Evolutionary conservation across 2,888 invertebrate species (phyloP), one percentile per base, ranked within the genome.

Genomic region (Vannuccia rotundouncinata): DNA sequence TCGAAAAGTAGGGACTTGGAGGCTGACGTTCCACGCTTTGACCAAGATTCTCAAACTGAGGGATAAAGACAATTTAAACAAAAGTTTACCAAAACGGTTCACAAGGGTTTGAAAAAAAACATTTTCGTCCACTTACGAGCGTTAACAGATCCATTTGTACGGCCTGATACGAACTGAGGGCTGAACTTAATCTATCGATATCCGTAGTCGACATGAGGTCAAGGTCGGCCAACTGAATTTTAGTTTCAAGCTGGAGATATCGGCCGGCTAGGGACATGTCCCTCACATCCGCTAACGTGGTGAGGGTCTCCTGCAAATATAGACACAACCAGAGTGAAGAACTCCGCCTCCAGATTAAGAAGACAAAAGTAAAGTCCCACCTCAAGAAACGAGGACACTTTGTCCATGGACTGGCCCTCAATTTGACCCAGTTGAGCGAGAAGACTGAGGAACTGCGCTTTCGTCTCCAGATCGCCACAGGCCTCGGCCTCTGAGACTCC

Each of bases 401-500:
- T 83, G 30, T 86, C 84, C 66, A 86, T 82, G 80, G 83, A 84
- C 74, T 84, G 84, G 17, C 88, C 88, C 82, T 87, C 86, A 22
- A 86, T 83, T 27, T 86, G 84, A 81, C 86, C 85, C 1, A 87
- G 84, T 31, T 83, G 81, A 5, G 85, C 86, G 5, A 84, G 85
- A 45, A 84, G 84, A 10, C 85, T 78, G 22, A 86, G 82, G 83
- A 87, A 87, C 82, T 87, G 85, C 0, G 87, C 86, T 82, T 86
- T 85, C 81, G 84, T 84, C 82, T 87, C 87, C 13, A 83, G 80
- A 82, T 88, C 86, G 0, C 85, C 86, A 79, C 85, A 85, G 13
- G 85, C 85, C 82, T 87, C 86, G 2, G 87, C 84, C 82, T 87
- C 88, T 78, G 84, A 83, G 76, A 88, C 83, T 75, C 87, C 87